These are phyloP conservation scores for Dasyornis broadbenti DNA, from an alignment of 2,113 vertebrate species.

Conservation along the genomic window DNA sequence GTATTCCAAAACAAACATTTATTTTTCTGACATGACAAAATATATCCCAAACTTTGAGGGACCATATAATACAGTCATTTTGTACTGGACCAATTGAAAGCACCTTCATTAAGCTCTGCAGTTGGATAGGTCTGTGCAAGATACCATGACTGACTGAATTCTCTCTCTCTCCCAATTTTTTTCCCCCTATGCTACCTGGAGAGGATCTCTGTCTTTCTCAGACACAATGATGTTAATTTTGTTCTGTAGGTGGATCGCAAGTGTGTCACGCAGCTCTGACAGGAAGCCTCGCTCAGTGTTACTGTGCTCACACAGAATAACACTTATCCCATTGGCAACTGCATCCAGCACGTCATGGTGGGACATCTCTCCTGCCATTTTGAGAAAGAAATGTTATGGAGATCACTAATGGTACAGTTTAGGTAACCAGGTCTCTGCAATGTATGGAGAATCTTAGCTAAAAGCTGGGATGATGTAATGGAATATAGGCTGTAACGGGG, in stretches of 20 bases:
- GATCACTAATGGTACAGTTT: neutral
- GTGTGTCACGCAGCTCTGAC: constrained; percentile 76
- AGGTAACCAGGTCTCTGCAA: neutral
- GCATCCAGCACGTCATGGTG: constrained; percentile 92
- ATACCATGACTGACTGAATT: neutral
- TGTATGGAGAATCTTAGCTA: neutral
- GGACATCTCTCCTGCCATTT: constrained; percentile 90
- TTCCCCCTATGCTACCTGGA: constrained; percentile 73
- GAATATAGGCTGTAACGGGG: accelerated
- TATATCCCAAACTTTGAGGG: neutral
- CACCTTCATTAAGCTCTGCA: neutral
- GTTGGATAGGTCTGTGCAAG: neutral
- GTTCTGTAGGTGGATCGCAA: constrained; percentile 71
- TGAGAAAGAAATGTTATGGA: neutral
- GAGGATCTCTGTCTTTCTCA: constrained; percentile 84
- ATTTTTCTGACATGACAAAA: constrained; percentile 4
- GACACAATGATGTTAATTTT: constrained; percentile 79
- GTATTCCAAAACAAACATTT: neutral
- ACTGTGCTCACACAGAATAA: constrained; percentile 93
- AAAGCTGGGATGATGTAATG: neutral
- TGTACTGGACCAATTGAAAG: neutral
- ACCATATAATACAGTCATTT: neutral
- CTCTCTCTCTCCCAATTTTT: neutral
- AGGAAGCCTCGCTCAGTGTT: constrained; percentile 96
- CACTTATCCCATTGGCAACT: constrained; percentile 79